These are phyloP conservation scores for Synchiropus splendidus DNA, from an alignment of 2,113 vertebrate species.

Conservation along the genomic window DNA sequence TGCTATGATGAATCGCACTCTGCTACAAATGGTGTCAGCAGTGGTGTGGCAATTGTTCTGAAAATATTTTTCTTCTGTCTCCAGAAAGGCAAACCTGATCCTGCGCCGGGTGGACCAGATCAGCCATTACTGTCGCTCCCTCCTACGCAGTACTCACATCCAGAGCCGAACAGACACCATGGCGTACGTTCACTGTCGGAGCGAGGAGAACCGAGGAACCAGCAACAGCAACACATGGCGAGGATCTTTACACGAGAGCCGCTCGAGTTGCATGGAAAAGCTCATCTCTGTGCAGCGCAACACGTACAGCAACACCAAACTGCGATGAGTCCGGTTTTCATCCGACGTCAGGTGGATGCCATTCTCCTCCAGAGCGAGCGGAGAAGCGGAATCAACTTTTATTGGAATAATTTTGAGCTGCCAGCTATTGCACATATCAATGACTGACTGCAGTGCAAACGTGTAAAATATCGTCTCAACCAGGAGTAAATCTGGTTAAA, in stretches of 20 bases:
- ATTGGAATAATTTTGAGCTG: too few relatives aligned
- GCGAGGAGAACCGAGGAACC: constrained; percentile 74
- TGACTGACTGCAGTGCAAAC: constrained; percentile 14
- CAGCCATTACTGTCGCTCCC: constrained; percentile 80
- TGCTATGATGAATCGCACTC: too few relatives aligned
- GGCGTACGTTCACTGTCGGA: constrained; percentile 85
- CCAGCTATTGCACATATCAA: constrained; percentile 13
- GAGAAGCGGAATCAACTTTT: too few relatives aligned
- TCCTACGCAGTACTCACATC: constrained; percentile 86
- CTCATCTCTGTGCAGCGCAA: constrained; percentile 92
- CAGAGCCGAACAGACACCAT: constrained; percentile 91
- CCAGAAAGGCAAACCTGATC: constrained; percentile 92
- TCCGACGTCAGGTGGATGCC: neutral
- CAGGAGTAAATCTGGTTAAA: constrained; percentile 39
- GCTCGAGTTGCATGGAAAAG: constrained; percentile 86
- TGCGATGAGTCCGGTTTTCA: constrained; percentile 74
- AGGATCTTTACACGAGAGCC: constrained; percentile 84
- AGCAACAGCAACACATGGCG: constrained; percentile 77
- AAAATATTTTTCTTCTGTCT: neutral
- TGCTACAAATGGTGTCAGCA: too few relatives aligned
- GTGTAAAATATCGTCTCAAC: constrained; percentile 23
- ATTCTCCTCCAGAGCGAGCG: neutral
- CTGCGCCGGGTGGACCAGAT: constrained; percentile 84
- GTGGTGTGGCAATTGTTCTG: neutral
- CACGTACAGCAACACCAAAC: constrained; percentile 90